Evolutionary conservation across 1,140 invertebrate genomes (phyloP).

Genomic region (Phenacoccus solenopsis): DNA sequence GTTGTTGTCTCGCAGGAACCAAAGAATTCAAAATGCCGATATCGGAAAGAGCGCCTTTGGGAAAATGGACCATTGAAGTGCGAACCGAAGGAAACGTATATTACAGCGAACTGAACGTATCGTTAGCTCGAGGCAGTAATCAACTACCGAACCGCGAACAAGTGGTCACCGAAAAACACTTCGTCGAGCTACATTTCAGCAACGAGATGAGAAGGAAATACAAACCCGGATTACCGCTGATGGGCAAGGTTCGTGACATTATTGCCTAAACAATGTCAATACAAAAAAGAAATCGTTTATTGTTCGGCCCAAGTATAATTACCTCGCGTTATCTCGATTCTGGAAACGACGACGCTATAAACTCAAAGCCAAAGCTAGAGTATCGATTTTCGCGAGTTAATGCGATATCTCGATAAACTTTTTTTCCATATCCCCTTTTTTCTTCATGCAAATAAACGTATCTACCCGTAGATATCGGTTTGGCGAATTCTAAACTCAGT

Average conservation of each 20-base stretch:
- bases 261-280: background rate
- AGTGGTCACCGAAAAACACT: constrained; percentile 48
- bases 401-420: too few species aligned
- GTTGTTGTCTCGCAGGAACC: constrained; percentile 37
- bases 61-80: constrained; percentile 43
- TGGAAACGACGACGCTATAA: too few species aligned
- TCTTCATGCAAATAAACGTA: too few species aligned
- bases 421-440: too few species aligned
- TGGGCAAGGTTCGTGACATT: constrained; percentile 40
- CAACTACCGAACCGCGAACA: constrained; percentile 34
- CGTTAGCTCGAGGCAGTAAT: constrained; percentile 23
- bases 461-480: too few species aligned
- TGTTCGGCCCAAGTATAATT: too few species aligned
- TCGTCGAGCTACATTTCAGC: constrained; percentile 47
- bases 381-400: too few species aligned
- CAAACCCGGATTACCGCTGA: constrained; percentile 48
- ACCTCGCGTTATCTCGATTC: too few species aligned
- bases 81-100: constrained; percentile 40
- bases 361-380: too few species aligned
- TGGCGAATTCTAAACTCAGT: constrained; percentile 13
- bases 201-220: constrained; percentile 45
- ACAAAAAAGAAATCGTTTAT: background rate
- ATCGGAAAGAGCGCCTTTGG: constrained; percentile 38
- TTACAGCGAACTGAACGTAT: constrained; percentile 36
- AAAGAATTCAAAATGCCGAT: constrained; percentile 40